Percentiles rank a stretch among this genome's conserved stretches.
phyloP scores from a whole-genome alignment of 2,888 invertebrate species.

The Coleophora flavipennella region DNA sequence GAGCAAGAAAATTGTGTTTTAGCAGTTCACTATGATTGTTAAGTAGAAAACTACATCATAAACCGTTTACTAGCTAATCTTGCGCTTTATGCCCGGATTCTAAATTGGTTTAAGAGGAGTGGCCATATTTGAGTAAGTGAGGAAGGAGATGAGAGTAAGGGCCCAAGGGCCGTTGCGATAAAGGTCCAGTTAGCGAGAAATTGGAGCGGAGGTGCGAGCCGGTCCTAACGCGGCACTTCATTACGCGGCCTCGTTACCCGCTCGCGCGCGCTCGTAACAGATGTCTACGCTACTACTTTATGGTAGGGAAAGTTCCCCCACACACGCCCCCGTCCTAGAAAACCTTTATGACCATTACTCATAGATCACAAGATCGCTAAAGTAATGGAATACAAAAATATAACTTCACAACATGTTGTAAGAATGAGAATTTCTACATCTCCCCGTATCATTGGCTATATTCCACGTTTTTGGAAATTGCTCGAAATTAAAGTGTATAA shows the following conservation, averaged over 20 bases:
- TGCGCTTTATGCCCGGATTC: conserved; percentile 6
- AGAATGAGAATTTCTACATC: neutral
- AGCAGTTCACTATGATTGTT: too few relatives aligned
- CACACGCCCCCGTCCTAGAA: conserved; percentile 8
- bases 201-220: conserved; percentile 45
- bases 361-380: too few relatives aligned
- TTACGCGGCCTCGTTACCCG: conserved; percentile 52
- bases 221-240: conserved; percentile 55
- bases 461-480: conserved; percentile 39
- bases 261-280: conserved; percentile 18
- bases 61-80: too few relatives aligned
- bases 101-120: conserved; percentile 20
- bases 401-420: too few relatives aligned
- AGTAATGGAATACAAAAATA: too few relatives aligned
- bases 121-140: conserved; percentile 17
- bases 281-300: conserved; percentile 25
- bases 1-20: too few relatives aligned
- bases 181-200: conserved; percentile 54
- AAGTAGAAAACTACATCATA: too few relatives aligned
- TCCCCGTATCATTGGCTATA: conserved; percentile 16
- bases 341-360: conserved; percentile 6
- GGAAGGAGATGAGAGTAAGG: conserved; percentile 30
- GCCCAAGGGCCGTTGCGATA: conserved; percentile 42
- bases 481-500: conserved; percentile 57
- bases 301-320: conserved; percentile 8